Evolutionary conservation across 2,797 vertebrate genomes (phyloP).

Genomic region (Poeciliopsis gracilis): DNA sequence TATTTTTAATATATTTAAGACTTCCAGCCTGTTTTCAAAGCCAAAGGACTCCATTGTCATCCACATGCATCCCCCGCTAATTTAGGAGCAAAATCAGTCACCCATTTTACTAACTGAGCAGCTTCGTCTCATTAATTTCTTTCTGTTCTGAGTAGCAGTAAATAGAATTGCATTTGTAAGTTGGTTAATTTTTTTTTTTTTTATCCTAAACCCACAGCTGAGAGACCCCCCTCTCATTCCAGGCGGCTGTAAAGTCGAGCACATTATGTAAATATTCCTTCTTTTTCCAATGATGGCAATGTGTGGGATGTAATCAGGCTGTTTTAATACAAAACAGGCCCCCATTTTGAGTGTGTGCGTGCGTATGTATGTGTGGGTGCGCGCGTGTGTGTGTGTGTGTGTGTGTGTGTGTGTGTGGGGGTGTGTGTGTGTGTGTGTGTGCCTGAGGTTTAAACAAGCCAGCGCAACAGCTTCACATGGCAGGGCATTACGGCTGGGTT

Average conservation of each 20-base stretch:
- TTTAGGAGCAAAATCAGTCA: constrained; percentile 22
- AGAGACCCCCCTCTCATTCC: constrained; percentile 23
- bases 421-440: constrained; percentile 7
- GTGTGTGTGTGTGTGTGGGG: background rate
- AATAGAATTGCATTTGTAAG: background rate
- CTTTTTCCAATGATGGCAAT: constrained; percentile 49
- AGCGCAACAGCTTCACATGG: constrained; percentile 27
- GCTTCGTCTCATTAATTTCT: constrained; percentile 24
- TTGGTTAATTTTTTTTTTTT: constrained; percentile 1
- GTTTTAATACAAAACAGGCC: constrained; percentile 56
- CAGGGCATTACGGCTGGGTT: constrained; percentile 22
- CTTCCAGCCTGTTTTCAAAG: constrained; percentile 11
- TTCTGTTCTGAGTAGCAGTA: constrained; percentile 1
- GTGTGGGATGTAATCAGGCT: constrained; percentile 61
- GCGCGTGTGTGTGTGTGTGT: background rate
- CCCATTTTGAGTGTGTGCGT: background rate
- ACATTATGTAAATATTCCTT: constrained; percentile 70
- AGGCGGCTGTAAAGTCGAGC: constrained; percentile 52
- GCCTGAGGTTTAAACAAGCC: constrained; percentile 40
- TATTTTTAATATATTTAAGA: background rate
- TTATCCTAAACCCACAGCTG: background rate
- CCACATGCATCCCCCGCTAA: constrained; percentile 2
- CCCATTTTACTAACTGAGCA: constrained; percentile 2
- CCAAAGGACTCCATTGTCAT: constrained; percentile 16
- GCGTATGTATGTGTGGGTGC: too few relatives aligned